Evolutionary conservation across 2,113 vertebrate genomes (phyloP).

Genomic region (Saguinus midas): DNA sequence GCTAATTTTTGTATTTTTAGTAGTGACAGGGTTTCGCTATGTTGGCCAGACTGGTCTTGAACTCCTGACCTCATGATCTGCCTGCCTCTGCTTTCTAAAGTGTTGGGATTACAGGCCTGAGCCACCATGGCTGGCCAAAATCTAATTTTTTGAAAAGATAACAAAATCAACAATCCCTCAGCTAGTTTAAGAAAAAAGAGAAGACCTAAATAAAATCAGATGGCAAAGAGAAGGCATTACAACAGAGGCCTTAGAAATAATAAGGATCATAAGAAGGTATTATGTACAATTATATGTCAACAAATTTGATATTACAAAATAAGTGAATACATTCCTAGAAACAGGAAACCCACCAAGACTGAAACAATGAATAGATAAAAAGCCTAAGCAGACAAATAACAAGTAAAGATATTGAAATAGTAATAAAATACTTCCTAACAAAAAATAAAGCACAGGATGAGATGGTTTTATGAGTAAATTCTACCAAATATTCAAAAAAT

Average conservation of each 20-base stretch:
- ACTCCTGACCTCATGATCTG: too few relatives aligned
- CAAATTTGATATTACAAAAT: background rate
- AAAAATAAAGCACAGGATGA: background rate
- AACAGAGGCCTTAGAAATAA: background rate
- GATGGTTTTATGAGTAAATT: background rate
- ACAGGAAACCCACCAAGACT: background rate
- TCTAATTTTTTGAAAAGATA: background rate
- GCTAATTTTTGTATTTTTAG: too few relatives aligned
- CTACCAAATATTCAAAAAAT: background rate
- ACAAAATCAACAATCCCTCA: background rate
- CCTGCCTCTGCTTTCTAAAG: too few relatives aligned
- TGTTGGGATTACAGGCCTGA: too few relatives aligned
- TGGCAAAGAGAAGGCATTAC: background rate
- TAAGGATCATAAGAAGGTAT: background rate
- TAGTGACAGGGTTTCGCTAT: too few relatives aligned
- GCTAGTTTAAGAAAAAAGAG: background rate
- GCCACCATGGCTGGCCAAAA: too few relatives aligned
- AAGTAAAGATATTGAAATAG: background rate
- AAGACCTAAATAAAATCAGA: background rate
- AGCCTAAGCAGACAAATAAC: background rate
- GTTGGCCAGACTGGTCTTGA: too few relatives aligned
- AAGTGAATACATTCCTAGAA: background rate
- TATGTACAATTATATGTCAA: background rate
- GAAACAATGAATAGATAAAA: background rate
- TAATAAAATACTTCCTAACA: background rate